A percentile compares a stretch with the other conserved stretches of the same genome.
phyloP scores from a whole-genome alignment of 2,113 vertebrate species.

The Prietella phreatophila region DNA sequence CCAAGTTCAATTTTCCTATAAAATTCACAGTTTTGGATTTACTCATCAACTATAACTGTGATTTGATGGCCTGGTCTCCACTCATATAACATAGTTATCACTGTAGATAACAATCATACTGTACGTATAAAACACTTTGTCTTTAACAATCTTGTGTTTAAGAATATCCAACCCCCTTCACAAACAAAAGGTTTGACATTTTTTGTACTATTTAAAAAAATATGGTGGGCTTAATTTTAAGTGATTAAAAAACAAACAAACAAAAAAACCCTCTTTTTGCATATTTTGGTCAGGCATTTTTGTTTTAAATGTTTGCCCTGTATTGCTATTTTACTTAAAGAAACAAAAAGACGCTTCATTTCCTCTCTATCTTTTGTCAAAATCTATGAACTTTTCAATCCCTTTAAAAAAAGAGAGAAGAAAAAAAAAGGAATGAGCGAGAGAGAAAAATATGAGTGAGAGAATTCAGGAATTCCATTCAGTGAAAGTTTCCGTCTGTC shows the following conservation, averaged over 20 bases:
- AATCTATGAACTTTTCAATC: no score
- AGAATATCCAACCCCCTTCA: not conserved
- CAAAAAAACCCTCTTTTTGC: not conserved
- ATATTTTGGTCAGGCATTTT: not conserved
- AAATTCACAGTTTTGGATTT: not conserved
- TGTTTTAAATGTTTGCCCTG: not conserved
- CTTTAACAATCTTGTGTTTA: not conserved
- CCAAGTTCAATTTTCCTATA: not conserved
- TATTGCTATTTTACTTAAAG: no score
- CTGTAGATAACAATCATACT: no score
- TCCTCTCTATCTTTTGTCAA: no score
- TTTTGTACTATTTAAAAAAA: not conserved
- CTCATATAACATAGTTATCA: no score
- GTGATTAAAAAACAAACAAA: no score
- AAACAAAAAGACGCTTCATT: no score
- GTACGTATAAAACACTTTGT: not conserved
- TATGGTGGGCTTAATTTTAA: not conserved
- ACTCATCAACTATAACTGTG: not conserved
- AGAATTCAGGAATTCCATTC: no score
- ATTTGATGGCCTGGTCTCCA: not conserved
- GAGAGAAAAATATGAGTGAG: no score
- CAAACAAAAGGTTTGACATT: not conserved
- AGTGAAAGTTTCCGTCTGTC: no score
- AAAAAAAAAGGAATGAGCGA: no score
- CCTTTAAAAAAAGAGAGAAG: no score